Evolutionary conservation across 2,797 vertebrate genomes (phyloP), one percentile per base, ranked within the genome.

Genomic region (Labroides dimidiatus): DNA sequence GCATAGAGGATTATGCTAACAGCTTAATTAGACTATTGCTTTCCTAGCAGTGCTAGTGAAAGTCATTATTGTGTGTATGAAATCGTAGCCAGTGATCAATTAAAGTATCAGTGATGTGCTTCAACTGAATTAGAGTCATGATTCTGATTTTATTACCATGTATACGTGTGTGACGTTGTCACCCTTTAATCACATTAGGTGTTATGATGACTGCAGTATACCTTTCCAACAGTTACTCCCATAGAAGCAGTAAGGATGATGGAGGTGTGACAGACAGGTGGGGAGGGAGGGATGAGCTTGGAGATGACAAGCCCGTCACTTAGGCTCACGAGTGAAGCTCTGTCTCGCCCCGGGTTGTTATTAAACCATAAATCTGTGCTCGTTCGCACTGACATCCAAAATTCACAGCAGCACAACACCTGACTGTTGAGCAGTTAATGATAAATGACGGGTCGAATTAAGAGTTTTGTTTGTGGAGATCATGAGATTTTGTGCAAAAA

Each of bases 1-100:
- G 67, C 27, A 9, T 60, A 63, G 61, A 84, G 71, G 80, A 84
- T 90, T 85, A 79, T 58, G 63, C 71, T 71, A 84, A 78, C 72
- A 72, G 47, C 71, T 83, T 84, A 87, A 88, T 85, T 87, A 85
- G 68, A 76, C 65, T 53, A 54, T 70, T 84, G 73, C 82, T 72
- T 80, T 61, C 53, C 69, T 74, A 67, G 55, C 19, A 39, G 61
- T 62, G 76, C 54, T 79, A 72, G 85, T 82, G 81, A 85, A 21
- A 64, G 74, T 64, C 62, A 77, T 82, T 77, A 85, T 50, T 73
- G 21, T 74, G 61, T 63, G 36, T 52, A 68, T 65, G 66, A 64
- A 82, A 82, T 78, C 77, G 62, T 69, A 68, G 64, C 75, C 50
- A 74, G 15, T 76, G 69, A 88, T 82, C 76, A 83, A 72, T 81